phyloP scores from a whole-genome alignment of 2,888 invertebrate genomes.

The Apeira syringaria region DNA sequence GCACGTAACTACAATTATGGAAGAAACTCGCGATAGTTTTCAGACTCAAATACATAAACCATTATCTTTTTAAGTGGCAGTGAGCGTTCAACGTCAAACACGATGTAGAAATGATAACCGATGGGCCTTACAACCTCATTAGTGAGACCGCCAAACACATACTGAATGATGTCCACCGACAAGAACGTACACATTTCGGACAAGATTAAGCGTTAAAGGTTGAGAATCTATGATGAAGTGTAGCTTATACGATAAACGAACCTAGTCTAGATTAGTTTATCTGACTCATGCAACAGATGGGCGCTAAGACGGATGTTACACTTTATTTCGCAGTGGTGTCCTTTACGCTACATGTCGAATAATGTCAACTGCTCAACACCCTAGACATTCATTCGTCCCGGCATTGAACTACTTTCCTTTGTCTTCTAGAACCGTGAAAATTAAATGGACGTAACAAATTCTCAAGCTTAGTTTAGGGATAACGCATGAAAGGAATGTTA shows the following conservation, averaged over 20 bases:
- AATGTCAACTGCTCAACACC: constrained; percentile 10
- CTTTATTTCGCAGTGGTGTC: constrained; percentile 8
- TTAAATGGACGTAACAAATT: constrained; percentile 9
- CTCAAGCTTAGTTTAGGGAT: constrained; percentile 7
- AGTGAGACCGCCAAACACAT: no score
- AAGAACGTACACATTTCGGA: no score
- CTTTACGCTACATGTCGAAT: constrained; percentile 2
- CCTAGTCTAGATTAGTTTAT: background rate
- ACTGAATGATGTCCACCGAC: no score
- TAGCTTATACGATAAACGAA: background rate
- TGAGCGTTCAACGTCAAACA: no score
- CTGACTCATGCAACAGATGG: constrained; percentile 12
- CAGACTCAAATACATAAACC: no score
- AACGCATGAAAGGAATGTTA: constrained; percentile 14
- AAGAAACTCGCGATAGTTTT: no score
- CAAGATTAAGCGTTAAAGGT: background rate
- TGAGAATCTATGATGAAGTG: background rate
- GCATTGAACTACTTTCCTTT: constrained; percentile 21
- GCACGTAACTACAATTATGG: no score
- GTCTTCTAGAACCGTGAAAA: constrained; percentile 10
- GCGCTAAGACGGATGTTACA: constrained; percentile 2
- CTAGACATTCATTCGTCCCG: constrained; percentile 11
- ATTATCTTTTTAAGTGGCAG: no score
- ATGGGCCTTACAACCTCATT: no score
- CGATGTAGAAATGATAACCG: no score